Base-by-base conservation (phyloP, 2,888 invertebrate species). In the Dastarcus helophoroides region DNA sequence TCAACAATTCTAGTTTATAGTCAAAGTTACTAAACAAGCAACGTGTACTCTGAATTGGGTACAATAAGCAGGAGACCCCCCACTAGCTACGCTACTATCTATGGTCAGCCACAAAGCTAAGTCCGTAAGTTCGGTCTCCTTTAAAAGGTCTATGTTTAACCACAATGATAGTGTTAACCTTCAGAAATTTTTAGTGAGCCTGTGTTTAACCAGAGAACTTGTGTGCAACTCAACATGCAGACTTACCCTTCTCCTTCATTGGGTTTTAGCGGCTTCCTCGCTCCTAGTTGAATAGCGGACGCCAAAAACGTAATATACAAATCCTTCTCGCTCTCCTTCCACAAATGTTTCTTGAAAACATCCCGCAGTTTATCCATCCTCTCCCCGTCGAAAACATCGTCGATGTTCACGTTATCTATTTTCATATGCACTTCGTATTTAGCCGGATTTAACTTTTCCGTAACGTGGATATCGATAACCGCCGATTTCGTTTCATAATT, bases 331-430 rank as follows among this genome's bases (percentile, higher is more conserved):
- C 82, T 82, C 41, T 79, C 79, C 10, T 69, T 71, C 89, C 90
- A 90, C 8, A 90, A 63, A 35, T 77, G 73, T 15, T 75, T 72
- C 13, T 76, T 71, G 47, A 89, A 79, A 30, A 90, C 76, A 45
- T 83, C 79, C 40, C 83, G 73, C 3, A 91, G 62, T 16, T 74
- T 71, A 17, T 78, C 76, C 62, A 84, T 79, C 33, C 79, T 68
- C 41, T 60, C 62, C 41, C 44, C 70, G 57, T 85, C 79, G 53
- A 90, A 78, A 51, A 90, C 67, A 52, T 91, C 88, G 41, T 88
- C 85, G 31, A 89, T 83, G 52, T 90, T 88, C 13, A 89, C 63
- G 59, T 90, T 90, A 56, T 88, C 82, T 26, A 91, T 84, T 62
- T 90, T 90, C 50, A 91, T 64, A 53, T 86, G 81, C 3, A 89